Base-by-base conservation (phyloP, 2,888 invertebrate species). In the Chrysotoxum bicinctum region DNA sequence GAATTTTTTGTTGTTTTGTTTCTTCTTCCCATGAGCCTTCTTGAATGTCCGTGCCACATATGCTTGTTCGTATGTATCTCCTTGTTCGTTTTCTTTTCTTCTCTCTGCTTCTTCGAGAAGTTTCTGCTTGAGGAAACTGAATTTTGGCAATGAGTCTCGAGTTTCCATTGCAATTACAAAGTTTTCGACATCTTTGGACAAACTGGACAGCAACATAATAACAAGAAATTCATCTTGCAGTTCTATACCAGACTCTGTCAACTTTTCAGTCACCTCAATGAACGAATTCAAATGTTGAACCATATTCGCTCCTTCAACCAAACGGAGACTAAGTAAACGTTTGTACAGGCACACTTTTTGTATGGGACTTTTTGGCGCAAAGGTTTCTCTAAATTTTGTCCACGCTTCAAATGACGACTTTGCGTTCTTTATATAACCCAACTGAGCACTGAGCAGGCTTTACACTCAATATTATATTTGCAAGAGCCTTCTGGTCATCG, bases 271-370 rank as follows among this genome's bases (percentile, higher is more conserved):
- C 10, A 77, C 69, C 37, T 77, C 77, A 23, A 62, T 40, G 12
- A 77, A 77, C 26, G 30, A 23, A 16, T 70, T 77, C 9, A 77
- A 43, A 62, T 77, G 60, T 21, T 62, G 52, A 6, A 62, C 16
- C 69, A 62, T 54, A 40, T 54, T 70, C 10, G 30, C 60, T 19
- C 60, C 69, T 32, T 77, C 69, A n/a, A 21, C 50, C 77, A 64
- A 56, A 35, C 30, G 45, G 9, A 73, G 45, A 64, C 62, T 45
- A 30, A 83, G 5, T 26, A 83, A 21, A 7, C 68, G 75, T 19
- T 87, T 87, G 26, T 82, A 81, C 0, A 86, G 56, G 26, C 62
- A 23, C 14, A 86, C 77, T 70, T 81, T 86, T 48, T 74, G 81
- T 69, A 81, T 62, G 10, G 77, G 77, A 16, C 74, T 70, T 48